Evolutionary conservation across 92 coral and sea anemone genomes (phyloP).

Genomic region (Virgularia gustaviana): DNA sequence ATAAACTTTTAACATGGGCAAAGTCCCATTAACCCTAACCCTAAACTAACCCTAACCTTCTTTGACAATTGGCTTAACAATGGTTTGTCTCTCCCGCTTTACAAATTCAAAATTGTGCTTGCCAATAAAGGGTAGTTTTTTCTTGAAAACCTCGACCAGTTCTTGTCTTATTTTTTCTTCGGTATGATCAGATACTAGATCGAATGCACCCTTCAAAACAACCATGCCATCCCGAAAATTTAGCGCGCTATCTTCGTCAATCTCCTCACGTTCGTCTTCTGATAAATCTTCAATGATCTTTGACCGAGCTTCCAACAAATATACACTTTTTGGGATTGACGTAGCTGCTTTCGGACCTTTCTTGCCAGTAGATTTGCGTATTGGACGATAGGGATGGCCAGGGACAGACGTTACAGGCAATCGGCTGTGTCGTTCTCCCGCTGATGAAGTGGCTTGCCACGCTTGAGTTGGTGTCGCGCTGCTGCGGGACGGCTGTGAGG

Average conservation of each 20-base stretch:
- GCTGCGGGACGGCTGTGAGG: not conserved
- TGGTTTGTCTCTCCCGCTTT: not conserved
- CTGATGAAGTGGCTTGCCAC: not conserved
- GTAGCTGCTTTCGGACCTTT: too few species aligned
- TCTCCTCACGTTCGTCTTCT: not conserved
- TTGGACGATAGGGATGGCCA: too few species aligned
- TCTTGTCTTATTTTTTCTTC: not conserved
- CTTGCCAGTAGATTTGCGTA: too few species aligned
- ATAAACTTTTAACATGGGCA: not conserved
- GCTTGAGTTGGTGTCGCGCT: not conserved
- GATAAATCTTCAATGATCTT: not conserved
- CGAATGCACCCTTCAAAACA: not conserved
- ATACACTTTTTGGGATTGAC: not conserved
- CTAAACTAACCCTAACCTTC: too few species aligned
- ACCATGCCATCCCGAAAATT: not conserved
- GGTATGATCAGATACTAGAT: not conserved
- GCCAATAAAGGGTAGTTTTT: not conserved
- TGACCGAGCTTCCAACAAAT: not conserved
- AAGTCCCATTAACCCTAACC: not conserved
- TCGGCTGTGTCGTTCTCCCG: not conserved
- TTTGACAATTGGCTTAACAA: not conserved
- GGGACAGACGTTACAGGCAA: not conserved
- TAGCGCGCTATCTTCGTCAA: not conserved
- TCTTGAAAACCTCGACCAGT: not conserved
- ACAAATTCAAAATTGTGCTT: not conserved